Percentiles rank a stretch among this genome's conserved stretches.
phyloP scores from a whole-genome alignment of 2,797 vertebrate species.

The Pristis pectinata region DNA sequence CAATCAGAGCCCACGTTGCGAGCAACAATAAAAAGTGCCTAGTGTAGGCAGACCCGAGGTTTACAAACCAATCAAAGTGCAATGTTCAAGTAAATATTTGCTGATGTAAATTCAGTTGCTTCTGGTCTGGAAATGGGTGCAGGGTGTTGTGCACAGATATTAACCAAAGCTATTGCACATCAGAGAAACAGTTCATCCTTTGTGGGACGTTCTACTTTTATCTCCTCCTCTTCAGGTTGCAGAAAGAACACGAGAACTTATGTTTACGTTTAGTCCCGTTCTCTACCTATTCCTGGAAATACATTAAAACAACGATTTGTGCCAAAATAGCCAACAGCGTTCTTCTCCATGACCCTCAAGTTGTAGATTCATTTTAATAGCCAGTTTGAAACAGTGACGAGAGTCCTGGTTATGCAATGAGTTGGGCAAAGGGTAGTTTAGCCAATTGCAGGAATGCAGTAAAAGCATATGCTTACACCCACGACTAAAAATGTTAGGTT shows the following conservation, averaged over 20 bases:
- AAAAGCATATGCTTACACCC: not conserved
- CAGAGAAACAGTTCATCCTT: not conserved
- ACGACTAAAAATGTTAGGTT: not conserved
- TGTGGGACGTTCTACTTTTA: not conserved
- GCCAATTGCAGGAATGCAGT: not conserved
- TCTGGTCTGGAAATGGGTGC: not conserved
- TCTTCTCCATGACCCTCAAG: not conserved
- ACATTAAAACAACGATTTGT: not conserved
- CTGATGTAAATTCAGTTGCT: slow-evolving; percentile 12
- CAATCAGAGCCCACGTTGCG: not conserved
- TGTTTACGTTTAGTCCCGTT: not conserved
- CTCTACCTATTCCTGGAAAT: not conserved
- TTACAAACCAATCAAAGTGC: slow-evolving; percentile 29
- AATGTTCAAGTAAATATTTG: slow-evolving; percentile 32
- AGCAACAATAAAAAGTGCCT: not conserved
- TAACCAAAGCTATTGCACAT: not conserved
- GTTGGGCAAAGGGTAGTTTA: not conserved
- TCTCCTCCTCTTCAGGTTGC: not conserved
- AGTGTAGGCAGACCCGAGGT: not conserved
- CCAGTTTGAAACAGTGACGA: not conserved
- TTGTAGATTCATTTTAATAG: not conserved
- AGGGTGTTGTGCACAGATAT: not conserved
- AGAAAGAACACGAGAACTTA: not conserved
- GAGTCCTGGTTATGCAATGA: not conserved
- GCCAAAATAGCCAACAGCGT: not conserved